Percentiles rank a stretch among this genome's conserved stretches.
phyloP scores from a whole-genome alignment of 2,113 vertebrate species.

The Osmerus eperlanus region DNA sequence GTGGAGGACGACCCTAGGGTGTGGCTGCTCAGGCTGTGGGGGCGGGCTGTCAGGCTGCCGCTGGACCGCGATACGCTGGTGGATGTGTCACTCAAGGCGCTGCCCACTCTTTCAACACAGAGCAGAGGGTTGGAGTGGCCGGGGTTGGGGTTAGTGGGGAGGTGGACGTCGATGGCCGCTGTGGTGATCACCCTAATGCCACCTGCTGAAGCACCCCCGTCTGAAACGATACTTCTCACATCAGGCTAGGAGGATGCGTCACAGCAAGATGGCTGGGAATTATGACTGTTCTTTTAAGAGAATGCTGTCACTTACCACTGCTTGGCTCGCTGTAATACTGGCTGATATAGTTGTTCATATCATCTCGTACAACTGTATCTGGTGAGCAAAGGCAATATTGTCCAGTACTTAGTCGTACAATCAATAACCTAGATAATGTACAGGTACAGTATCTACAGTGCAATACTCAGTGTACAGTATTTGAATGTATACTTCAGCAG shows the following conservation, averaged over 20 bases:
- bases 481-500: neutral
- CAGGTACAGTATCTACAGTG: neutral
- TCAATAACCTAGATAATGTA: neutral
- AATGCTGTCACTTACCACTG: slow-evolving; percentile 76
- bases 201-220: slow-evolving; percentile 70
- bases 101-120: slow-evolving; percentile 64
- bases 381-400: slow-evolving; percentile 25
- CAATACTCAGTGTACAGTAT: neutral
- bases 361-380: slow-evolving; percentile 78
- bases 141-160: slow-evolving; percentile 67
- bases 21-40: slow-evolving; percentile 80
- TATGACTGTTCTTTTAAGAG: neutral
- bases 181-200: slow-evolving; percentile 81
- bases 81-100: slow-evolving; percentile 65
- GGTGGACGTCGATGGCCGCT: slow-evolving; percentile 84
- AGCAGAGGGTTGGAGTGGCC: slow-evolving; percentile 76
- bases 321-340: slow-evolving; percentile 87
- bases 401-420: neutral
- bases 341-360: slow-evolving; percentile 95
- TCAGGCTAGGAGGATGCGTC: neutral
- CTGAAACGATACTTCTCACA: slow-evolving; percentile 54
- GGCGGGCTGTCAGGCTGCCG: slow-evolving; percentile 70
- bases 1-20: slow-evolving; percentile 76
- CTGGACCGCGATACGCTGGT: slow-evolving; percentile 73
- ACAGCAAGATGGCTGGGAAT: neutral